A percentile compares a stretch with the other conserved stretches of the same genome.
phyloP scores from a whole-genome alignment of 2,797 vertebrate species.

The Neoniphon sammara region DNA sequence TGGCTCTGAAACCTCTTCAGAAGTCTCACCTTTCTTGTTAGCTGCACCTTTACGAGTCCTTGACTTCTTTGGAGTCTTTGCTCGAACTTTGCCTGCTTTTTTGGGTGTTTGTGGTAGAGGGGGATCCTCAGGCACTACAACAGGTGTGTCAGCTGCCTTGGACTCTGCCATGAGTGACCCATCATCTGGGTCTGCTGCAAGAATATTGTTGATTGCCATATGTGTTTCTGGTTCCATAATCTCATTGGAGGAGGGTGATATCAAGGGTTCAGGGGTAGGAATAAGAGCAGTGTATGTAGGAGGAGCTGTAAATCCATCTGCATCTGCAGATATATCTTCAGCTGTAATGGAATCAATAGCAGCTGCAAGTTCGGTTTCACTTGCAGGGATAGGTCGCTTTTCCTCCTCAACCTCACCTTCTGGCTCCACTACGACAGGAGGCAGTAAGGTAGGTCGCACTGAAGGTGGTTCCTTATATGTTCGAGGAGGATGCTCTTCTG shows the following conservation, averaged over 20 bases:
- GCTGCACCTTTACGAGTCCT: conserved; percentile 84
- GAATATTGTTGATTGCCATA: conserved; percentile 85
- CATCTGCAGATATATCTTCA: conserved; percentile 89
- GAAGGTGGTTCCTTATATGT: conserved; percentile 87
- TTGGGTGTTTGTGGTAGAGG: conserved; percentile 78
- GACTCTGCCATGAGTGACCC: conserved; percentile 61
- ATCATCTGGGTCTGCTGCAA: conserved; percentile 79
- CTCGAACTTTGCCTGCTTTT: conserved; percentile 88
- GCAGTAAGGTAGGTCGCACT: conserved; percentile 75
- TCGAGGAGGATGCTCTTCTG: conserved; percentile 82
- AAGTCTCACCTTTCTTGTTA: conserved; percentile 80
- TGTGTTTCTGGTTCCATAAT: conserved; percentile 88
- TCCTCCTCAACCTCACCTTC: conserved; percentile 86
- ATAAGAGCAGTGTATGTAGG: conserved; percentile 85
- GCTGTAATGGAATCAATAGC: conserved; percentile 98
- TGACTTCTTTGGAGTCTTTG: conserved; percentile 86
- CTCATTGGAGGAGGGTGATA: conserved; percentile 82
- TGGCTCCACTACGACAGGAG: conserved; percentile 78
- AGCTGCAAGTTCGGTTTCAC: conserved; percentile 96
- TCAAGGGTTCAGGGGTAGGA: conserved; percentile 82
- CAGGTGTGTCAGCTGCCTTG: conserved; percentile 79
- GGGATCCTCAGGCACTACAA: conserved; percentile 68
- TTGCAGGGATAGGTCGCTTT: conserved; percentile 92
- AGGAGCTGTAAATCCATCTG: conserved; percentile 89
- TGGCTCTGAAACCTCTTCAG: conserved; percentile 74